Evolutionary conservation across 2,113 vertebrate genomes (phyloP).

Genomic region (Terrapene triunguis): DNA sequence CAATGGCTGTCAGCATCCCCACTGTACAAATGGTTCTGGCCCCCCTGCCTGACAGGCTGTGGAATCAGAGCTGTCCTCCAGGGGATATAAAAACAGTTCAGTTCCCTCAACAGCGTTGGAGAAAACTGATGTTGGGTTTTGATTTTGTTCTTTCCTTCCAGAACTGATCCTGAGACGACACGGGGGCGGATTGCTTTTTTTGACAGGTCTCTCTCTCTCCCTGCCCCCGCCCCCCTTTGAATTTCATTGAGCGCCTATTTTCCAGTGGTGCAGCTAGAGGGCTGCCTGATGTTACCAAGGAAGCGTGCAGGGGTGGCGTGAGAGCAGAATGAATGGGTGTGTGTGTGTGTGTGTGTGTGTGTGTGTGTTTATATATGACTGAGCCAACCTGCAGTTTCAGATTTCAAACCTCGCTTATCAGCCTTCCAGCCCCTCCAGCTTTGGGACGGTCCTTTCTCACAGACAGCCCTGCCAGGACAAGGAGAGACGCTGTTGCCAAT

Average conservation of each 20-base stretch:
- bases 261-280: slow-evolving; percentile 12
- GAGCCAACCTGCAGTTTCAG: slow-evolving; percentile 75
- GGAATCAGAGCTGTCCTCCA: not conserved
- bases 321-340: slow-evolving; percentile 22
- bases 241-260: not conserved
- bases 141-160: not conserved
- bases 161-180: accelerated
- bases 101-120: not conserved
- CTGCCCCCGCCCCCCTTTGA: not conserved
- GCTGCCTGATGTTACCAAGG: slow-evolving; percentile 50
- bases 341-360: too few species aligned
- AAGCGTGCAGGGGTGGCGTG: slow-evolving; percentile 58
- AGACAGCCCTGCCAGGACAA: not conserved
- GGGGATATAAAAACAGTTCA: accelerated
- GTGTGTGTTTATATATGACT: slow-evolving; percentile 70
- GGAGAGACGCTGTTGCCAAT: not conserved
- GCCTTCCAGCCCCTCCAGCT: slow-evolving; percentile 22
- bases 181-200: not conserved
- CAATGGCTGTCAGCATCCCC: too few species aligned
- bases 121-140: not conserved
- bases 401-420: slow-evolving; percentile 75
- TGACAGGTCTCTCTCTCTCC: not conserved
- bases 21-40: too few species aligned
- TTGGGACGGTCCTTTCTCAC: slow-evolving; percentile 13
- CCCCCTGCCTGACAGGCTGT: not conserved